Percentiles rank a stretch among this genome's conserved stretches.
phyloP scores from a whole-genome alignment of 2,888 invertebrate species.

The Morinoia aosen region DNA sequence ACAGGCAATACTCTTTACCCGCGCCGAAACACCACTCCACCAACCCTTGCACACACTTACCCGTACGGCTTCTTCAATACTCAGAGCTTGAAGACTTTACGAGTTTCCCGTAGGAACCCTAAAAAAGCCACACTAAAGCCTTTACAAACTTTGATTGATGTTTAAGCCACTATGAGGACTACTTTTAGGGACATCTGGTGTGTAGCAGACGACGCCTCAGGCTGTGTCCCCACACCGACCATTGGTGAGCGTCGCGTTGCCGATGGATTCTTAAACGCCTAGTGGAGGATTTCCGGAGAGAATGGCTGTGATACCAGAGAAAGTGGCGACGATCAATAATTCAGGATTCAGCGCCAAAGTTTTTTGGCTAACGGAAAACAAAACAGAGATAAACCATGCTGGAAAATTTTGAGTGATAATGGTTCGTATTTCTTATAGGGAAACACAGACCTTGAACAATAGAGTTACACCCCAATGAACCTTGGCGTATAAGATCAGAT shows the following conservation, averaged over 20 bases:
- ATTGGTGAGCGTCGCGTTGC: neutral
- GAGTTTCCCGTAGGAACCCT: neutral
- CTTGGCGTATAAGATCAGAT: too few relatives aligned
- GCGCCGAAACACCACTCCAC: neutral
- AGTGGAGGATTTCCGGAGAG: neutral
- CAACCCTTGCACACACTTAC: neutral
- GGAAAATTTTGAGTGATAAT: too few relatives aligned
- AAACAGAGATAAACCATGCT: too few relatives aligned
- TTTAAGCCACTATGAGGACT: neutral
- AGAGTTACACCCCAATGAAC: too few relatives aligned
- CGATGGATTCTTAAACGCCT: neutral
- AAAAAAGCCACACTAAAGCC: neutral
- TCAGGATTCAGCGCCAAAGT: too few relatives aligned
- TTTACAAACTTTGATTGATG: conserved; percentile 32
- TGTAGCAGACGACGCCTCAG: neutral
- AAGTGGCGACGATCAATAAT: neutral
- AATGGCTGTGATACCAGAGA: neutral
- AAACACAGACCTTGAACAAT: too few relatives aligned
- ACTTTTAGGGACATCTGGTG: conserved; percentile 29
- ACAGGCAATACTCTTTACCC: neutral
- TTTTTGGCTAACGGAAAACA: too few relatives aligned
- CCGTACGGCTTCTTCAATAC: neutral
- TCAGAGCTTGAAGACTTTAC: neutral
- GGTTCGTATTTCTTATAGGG: too few relatives aligned
- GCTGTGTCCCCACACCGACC: neutral